Evolutionary conservation across 2,888 invertebrate species (phyloP).

Genomic region (Rutpela maculata): DNA sequence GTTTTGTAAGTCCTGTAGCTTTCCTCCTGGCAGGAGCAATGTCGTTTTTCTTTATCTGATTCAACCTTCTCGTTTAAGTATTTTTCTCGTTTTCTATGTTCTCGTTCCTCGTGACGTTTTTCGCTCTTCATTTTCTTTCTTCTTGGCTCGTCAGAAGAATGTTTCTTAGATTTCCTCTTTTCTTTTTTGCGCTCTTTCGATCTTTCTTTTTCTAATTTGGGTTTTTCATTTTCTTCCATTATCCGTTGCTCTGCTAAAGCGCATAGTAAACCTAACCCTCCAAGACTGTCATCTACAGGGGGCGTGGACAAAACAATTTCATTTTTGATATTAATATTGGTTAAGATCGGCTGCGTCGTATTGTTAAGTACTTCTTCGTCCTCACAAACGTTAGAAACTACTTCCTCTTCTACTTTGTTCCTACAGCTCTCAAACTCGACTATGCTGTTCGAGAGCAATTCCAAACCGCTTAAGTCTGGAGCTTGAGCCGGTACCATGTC

Average conservation of each 20-base stretch:
- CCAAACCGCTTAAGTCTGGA: slow-evolving; percentile 87
- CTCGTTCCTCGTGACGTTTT: slow-evolving; percentile 60
- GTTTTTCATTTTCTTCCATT: slow-evolving; percentile 80
- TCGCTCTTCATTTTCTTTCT: slow-evolving; percentile 70
- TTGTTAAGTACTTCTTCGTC: slow-evolving; percentile 61
- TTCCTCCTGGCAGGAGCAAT: slow-evolving; percentile 64
- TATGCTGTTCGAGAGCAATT: slow-evolving; percentile 89
- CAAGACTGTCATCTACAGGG: slow-evolving; percentile 72
- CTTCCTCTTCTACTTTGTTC: slow-evolving; percentile 68
- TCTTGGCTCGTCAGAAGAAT: slow-evolving; percentile 69
- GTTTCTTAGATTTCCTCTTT: slow-evolving; percentile 73
- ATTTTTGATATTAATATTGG: neutral
- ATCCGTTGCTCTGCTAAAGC: slow-evolving; percentile 90
- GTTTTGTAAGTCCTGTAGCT: slow-evolving; percentile 69
- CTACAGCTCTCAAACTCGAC: slow-evolving; percentile 82
- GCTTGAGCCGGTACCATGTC: slow-evolving; percentile 53
- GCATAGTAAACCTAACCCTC: slow-evolving; percentile 85
- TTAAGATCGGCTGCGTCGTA: neutral
- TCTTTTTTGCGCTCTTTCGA: slow-evolving; percentile 70
- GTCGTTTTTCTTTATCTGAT: slow-evolving; percentile 53
- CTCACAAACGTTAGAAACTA: slow-evolving; percentile 14
- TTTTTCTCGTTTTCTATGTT: slow-evolving; percentile 60
- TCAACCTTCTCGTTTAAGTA: slow-evolving; percentile 47
- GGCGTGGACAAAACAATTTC: slow-evolving; percentile 10
- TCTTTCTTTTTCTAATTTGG: slow-evolving; percentile 52